A percentile compares a stretch with the other conserved stretches of the same genome.
These are phyloP conservation scores for Epirrhoe alternata DNA, from an alignment of 2,888 invertebrate species.

Conservation along the genomic window DNA sequence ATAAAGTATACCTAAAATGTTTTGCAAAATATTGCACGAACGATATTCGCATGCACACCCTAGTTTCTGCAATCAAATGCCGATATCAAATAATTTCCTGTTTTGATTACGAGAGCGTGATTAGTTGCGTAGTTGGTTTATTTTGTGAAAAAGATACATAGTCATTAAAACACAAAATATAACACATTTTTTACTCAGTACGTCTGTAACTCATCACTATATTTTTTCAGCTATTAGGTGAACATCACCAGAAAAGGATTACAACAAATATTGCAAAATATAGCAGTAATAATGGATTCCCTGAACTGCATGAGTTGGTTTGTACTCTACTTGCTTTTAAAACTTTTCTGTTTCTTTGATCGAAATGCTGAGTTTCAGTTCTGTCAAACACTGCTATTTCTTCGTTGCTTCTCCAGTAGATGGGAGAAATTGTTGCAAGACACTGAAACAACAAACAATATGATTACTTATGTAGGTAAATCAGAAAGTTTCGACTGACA, in stretches of 20 bases:
- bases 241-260: background rate
- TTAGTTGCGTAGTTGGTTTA: background rate
- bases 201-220: background rate
- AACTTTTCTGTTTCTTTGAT: slow-evolving; percentile 4
- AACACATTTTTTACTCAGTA: no score
- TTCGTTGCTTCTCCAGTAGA: slow-evolving; percentile 65
- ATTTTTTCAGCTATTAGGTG: background rate
- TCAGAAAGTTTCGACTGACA: no score
- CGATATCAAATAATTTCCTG: slow-evolving; percentile 1
- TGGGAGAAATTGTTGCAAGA: slow-evolving; percentile 55
- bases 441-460: slow-evolving; percentile 55
- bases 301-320: slow-evolving; percentile 14
- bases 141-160: background rate
- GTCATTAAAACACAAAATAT: no score
- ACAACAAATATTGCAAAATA: slow-evolving; percentile 11
- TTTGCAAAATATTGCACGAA: background rate
- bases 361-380: slow-evolving; percentile 8
- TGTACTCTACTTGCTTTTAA: slow-evolving; percentile 14
- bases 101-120: background rate
- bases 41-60: background rate
- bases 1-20: background rate
- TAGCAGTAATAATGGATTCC: background rate
- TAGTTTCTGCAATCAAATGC: background rate
- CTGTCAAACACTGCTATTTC: slow-evolving; percentile 49
- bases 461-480: no score